A percentile compares a stretch with the other conserved stretches of the same genome.
Conservation (phyloP, 2,797 vertebrate genomes). For the Enteromius radiatus region DNA sequence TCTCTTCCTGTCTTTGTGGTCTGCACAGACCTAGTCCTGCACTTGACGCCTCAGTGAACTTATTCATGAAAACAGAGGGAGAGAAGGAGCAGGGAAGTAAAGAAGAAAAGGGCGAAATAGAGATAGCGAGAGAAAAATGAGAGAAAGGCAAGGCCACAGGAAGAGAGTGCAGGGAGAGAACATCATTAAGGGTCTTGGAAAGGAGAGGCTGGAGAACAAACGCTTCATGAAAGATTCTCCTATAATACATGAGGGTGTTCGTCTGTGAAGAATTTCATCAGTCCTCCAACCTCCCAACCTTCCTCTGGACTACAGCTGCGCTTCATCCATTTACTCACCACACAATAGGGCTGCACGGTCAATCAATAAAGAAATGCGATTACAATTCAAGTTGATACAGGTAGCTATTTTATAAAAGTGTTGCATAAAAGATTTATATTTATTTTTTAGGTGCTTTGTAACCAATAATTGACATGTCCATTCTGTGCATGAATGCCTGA, state of each 20-base stretch:
- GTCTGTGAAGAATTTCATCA: constrained; percentile 80
- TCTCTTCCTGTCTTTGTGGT: constrained; percentile 23
- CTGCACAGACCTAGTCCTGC: constrained; percentile 37
- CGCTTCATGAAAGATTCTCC: constrained; percentile 77
- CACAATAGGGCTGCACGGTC: not conserved
- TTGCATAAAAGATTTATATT: not conserved
- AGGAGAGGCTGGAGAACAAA: constrained; percentile 71
- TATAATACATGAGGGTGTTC: constrained; percentile 75
- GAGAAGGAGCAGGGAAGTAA: constrained; percentile 19
- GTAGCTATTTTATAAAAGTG: constrained; percentile 2
- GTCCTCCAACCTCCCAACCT: constrained; percentile 67
- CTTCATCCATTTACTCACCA: constrained; percentile 7
- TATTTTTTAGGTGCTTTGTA: not conserved
- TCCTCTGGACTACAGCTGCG: constrained; percentile 1
- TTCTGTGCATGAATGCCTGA: not conserved
- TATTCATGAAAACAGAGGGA: constrained; percentile 37
- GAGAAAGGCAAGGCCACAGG: constrained; percentile 30
- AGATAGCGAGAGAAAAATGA: constrained; percentile 28
- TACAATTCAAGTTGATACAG: not conserved
- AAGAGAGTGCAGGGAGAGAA: constrained; percentile 26
- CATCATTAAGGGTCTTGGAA: constrained; percentile 66
- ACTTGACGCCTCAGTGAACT: constrained; percentile 33
- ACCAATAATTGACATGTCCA: not conserved
- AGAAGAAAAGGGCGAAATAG: constrained; percentile 29
- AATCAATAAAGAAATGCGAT: constrained; percentile 5